These are phyloP conservation scores for Dicentrarchus labrax DNA, from an alignment of 2,113 vertebrate species.

Conservation along the genomic window DNA sequence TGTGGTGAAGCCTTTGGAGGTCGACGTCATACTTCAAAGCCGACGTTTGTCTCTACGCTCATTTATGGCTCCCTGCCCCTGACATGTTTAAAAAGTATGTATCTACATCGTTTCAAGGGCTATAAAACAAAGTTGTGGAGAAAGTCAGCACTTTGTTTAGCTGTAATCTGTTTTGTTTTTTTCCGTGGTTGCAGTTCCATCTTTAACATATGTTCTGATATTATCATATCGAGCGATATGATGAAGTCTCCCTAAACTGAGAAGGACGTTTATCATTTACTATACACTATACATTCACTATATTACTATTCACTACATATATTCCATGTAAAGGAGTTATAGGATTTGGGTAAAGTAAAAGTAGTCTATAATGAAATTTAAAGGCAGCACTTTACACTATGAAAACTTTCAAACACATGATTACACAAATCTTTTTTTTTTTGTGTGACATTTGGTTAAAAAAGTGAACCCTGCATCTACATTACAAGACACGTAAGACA, in stretches of 20 bases:
- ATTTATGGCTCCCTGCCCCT: slow-evolving; percentile 72
- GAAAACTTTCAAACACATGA: slow-evolving; percentile 51
- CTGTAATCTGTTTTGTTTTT: slow-evolving; percentile 64
- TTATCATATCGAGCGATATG: slow-evolving; percentile 43
- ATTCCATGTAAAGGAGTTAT: slow-evolving; percentile 47
- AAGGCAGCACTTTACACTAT: slow-evolving; percentile 45
- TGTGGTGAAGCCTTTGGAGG: slow-evolving; percentile 77
- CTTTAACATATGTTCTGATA: slow-evolving; percentile 56
- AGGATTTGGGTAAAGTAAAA: slow-evolving; percentile 50
- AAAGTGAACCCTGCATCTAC: slow-evolving; percentile 54
- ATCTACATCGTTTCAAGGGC: slow-evolving; percentile 77
- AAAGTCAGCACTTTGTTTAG: slow-evolving; percentile 69
- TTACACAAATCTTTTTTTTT: slow-evolving; percentile 66
- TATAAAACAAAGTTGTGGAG: slow-evolving; percentile 75
- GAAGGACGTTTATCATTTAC: slow-evolving; percentile 29
- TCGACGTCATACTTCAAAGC: slow-evolving; percentile 82
- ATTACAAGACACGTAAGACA: slow-evolving; percentile 27
- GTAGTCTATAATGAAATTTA: slow-evolving; percentile 44
- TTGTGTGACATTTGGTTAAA: slow-evolving; percentile 64
- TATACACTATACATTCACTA: background rate
- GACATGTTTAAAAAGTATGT: slow-evolving; percentile 83
- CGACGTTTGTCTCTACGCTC: slow-evolving; percentile 61
- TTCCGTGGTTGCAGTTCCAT: slow-evolving; percentile 52
- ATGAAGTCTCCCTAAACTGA: slow-evolving; percentile 18
- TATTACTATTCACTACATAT: slow-evolving; percentile 7